phyloP scores from a whole-genome alignment of 2,888 invertebrate species.

The Limenitis arthemis region DNA sequence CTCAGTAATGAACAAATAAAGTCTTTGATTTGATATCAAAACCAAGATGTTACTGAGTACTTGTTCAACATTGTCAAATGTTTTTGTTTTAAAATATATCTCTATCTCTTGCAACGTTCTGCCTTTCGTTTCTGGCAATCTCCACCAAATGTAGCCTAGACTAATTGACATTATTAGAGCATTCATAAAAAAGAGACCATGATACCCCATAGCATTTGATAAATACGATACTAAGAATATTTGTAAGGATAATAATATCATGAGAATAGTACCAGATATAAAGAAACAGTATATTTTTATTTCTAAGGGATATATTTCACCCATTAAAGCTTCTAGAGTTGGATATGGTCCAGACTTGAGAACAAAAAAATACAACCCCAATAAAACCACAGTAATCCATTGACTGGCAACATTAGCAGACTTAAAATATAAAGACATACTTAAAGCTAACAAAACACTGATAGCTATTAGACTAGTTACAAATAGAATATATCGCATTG shows the following conservation, averaged over 20 bases:
- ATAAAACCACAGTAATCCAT: constrained; percentile 6
- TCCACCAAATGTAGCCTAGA: constrained; percentile 4
- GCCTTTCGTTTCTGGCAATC: constrained; percentile 11
- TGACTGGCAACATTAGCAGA: background rate
- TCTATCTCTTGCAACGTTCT: constrained; percentile 29
- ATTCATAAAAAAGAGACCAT: constrained; percentile 9
- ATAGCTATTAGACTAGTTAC: constrained; percentile 2
- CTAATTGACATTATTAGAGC: constrained; percentile 2
- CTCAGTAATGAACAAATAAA: too few species aligned
- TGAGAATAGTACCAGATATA: background rate
- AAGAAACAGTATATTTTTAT: constrained; percentile 5
- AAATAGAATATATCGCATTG: constrained; percentile 7
- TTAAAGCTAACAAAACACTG: background rate
- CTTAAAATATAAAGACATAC: constrained; percentile 4
- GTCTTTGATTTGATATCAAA: too few species aligned
- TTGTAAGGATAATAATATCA: background rate
- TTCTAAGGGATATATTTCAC: constrained; percentile 14
- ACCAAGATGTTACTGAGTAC: background rate
- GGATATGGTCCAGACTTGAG: constrained; percentile 6
- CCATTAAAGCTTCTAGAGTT: constrained; percentile 3
- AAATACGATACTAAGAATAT: constrained; percentile 4
- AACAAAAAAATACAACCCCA: constrained; percentile 2
- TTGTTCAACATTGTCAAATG: constrained; percentile 7
- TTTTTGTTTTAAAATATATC: constrained; percentile 27
- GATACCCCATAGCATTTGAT: constrained; percentile 1